phyloP scores from a whole-genome alignment of 2,888 invertebrate species.

The Xestia xanthographa region DNA sequence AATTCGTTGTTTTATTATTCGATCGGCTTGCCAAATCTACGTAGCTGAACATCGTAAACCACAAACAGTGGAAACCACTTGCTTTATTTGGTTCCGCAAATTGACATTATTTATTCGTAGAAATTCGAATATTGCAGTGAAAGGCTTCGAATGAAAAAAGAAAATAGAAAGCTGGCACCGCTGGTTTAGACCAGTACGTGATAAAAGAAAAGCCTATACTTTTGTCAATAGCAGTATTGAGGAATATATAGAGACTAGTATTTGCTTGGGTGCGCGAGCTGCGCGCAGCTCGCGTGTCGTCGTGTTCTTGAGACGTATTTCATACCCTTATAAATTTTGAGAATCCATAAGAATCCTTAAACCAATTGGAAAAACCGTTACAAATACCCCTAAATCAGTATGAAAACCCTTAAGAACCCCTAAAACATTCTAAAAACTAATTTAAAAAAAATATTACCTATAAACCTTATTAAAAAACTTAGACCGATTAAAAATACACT shows the following conservation, averaged over 20 bases:
- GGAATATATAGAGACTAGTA: conserved; percentile 1
- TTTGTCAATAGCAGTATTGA: conserved; percentile 1
- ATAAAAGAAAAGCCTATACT: conserved; percentile 20
- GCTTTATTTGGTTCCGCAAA: background rate
- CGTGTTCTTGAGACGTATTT: too few species aligned
- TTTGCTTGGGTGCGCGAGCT: too few species aligned
- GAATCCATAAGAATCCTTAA: too few species aligned
- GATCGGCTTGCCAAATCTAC: background rate
- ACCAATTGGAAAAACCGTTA: too few species aligned
- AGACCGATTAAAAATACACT: too few species aligned
- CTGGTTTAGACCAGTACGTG: conserved; percentile 13
- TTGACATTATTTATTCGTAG: conserved; percentile 14
- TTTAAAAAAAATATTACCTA: too few species aligned
- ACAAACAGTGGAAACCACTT: background rate
- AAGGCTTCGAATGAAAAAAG: conserved; percentile 20
- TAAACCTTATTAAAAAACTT: too few species aligned
- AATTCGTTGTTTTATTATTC: conserved; percentile 2
- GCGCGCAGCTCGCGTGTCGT: too few species aligned
- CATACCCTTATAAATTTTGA: too few species aligned
- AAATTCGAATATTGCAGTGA: background rate
- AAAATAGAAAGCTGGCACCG: conserved; percentile 15
- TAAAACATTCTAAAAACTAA: too few species aligned
- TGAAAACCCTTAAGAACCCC: too few species aligned
- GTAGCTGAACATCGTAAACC: conserved; percentile 9
- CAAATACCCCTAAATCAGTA: too few species aligned